Percentiles rank a stretch among this genome's conserved stretches.
phyloP scores from a whole-genome alignment of 2,113 vertebrate genomes.

The Phylloscopus whistleri region DNA sequence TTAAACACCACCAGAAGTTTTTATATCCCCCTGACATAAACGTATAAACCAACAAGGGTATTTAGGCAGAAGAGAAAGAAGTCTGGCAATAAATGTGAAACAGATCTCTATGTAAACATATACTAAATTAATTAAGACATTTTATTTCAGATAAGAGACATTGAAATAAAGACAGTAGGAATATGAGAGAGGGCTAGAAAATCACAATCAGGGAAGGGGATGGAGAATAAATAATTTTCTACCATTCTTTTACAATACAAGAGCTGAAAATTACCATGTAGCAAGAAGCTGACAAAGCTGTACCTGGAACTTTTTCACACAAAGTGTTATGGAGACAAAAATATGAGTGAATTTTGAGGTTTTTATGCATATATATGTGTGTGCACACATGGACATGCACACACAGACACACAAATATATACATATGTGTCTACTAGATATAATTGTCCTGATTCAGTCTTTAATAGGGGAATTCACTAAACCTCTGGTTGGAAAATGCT shows the following conservation, averaged over 20 bases:
- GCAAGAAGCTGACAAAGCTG: background rate
- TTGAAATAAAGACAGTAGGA: background rate
- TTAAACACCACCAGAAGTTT: background rate
- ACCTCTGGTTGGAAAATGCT: background rate
- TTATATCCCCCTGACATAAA: background rate
- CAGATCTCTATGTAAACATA: background rate
- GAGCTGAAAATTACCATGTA: background rate
- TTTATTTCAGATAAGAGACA: background rate
- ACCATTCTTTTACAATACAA: background rate
- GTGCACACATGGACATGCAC: too few species aligned
- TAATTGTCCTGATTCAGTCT: background rate
- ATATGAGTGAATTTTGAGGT: background rate
- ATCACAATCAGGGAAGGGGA: background rate
- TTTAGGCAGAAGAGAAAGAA: background rate
- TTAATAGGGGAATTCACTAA: background rate
- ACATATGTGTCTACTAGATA: background rate
- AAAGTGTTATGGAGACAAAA: background rate
- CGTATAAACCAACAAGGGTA: background rate
- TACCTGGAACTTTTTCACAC: background rate
- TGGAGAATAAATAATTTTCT: background rate
- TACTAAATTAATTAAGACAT: background rate
- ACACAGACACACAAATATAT: rapidly evolving
- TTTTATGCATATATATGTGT: background rate
- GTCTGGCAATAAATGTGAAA: background rate
- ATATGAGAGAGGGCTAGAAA: background rate